Percentiles rank a stretch among this genome's conserved stretches.
These are phyloP conservation scores for Drosophila buzzatii DNA, from an alignment of 2,888 invertebrate genomes.

Conservation along the genomic window DNA sequence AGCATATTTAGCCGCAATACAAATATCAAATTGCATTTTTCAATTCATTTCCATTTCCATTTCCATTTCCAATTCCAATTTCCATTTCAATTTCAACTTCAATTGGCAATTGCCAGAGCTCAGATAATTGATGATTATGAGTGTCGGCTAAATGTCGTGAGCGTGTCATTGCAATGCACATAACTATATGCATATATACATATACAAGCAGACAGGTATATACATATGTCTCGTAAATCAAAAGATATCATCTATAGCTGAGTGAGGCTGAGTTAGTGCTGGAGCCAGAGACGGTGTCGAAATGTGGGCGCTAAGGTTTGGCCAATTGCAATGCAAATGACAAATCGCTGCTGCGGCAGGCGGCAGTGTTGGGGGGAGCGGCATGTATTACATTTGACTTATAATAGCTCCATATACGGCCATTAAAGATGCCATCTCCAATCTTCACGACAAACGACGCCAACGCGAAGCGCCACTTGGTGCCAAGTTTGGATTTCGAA, in stretches of 20 bases:
- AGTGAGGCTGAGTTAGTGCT: conserved; percentile 5
- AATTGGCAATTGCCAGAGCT: conserved; percentile 52
- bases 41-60: conserved; percentile 22
- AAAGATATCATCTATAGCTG: conserved; percentile 46
- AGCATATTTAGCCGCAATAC: conserved; percentile 17
- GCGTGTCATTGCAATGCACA: conserved; percentile 44
- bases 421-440: conserved; percentile 54
- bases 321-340: conserved; percentile 65
- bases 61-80: conserved; percentile 23
- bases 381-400: conserved; percentile 2
- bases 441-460: conserved; percentile 54
- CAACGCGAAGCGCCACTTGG: conserved; percentile 62
- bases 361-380: background rate
- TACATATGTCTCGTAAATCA: conserved; percentile 51
- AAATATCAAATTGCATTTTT: conserved; percentile 40
- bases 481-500: conserved; percentile 48
- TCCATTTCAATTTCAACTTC: conserved; percentile 21
- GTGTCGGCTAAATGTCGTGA: conserved; percentile 68
- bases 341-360: conserved; percentile 17
- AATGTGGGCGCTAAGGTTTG: conserved; percentile 65
- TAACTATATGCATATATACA: conserved; percentile 2
- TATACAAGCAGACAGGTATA: conserved; percentile 13
- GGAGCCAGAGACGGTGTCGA: conserved; percentile 22
- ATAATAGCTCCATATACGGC: conserved; percentile 43
- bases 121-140: conserved; percentile 77